Evolutionary conservation across 2,113 vertebrate genomes (phyloP).

Genomic region (Sitta europaea): DNA sequence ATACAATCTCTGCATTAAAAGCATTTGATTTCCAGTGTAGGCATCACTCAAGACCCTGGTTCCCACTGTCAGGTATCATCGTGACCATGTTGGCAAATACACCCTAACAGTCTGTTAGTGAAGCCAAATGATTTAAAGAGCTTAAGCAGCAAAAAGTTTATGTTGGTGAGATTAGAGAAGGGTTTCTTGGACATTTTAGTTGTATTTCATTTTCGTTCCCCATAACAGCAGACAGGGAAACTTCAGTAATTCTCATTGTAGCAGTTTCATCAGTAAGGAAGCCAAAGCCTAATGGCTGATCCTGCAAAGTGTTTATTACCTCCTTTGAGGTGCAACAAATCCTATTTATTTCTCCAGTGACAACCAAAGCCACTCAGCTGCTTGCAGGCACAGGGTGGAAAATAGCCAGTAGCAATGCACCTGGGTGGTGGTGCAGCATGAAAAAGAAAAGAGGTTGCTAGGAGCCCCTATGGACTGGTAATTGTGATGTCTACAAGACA

Average conservation of each 20-base stretch:
- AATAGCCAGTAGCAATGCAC: background rate
- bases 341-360: background rate
- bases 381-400: background rate
- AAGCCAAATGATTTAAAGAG: background rate
- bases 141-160: background rate
- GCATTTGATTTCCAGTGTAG: background rate
- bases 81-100: background rate
- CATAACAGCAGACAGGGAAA: background rate
- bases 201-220: background rate
- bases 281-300: background rate
- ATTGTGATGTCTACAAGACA: background rate
- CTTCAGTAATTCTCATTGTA: background rate
- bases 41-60: background rate
- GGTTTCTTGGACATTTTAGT: background rate
- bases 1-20: background rate
- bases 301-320: background rate
- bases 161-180: background rate
- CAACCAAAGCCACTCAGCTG: background rate
- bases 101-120: background rate
- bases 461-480: background rate
- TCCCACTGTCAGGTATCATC: background rate
- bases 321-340: background rate
- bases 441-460: background rate
- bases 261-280: background rate
- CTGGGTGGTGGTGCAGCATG: background rate